Percentiles rank a stretch among this genome's conserved stretches.
Conservation (phyloP, 1,140 invertebrate genomes). For the Trichomalopsis sarcophagae region DNA sequence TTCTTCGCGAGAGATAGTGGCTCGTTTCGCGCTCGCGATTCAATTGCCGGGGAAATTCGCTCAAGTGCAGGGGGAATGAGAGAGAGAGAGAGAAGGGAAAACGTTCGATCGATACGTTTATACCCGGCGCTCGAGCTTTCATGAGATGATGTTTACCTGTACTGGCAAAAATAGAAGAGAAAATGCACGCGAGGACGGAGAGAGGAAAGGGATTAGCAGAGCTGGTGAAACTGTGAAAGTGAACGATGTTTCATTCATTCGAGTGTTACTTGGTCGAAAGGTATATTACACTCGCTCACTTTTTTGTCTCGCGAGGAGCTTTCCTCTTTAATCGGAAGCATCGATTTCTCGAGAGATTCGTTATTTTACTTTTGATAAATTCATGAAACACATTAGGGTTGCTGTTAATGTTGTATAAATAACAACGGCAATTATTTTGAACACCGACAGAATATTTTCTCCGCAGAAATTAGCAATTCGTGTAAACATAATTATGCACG, state of each 20-base stretch:
- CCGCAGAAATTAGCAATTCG: background rate
- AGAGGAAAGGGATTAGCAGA: background rate
- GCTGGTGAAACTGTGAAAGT: constrained; percentile 23
- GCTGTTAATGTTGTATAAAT: no score
- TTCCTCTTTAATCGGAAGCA: no score
- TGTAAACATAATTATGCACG: background rate
- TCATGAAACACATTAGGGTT: no score
- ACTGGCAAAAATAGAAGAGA: constrained; percentile 13
- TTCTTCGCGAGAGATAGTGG: background rate
- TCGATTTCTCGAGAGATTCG: no score
- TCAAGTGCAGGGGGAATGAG: background rate
- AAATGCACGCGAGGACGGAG: background rate
- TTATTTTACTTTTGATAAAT: no score
- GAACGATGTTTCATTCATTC: background rate
- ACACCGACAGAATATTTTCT: no score
- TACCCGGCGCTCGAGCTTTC: background rate
- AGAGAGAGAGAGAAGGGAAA: background rate
- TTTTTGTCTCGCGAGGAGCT: no score
- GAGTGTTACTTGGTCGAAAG: background rate
- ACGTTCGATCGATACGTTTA: background rate
- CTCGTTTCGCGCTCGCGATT: background rate
- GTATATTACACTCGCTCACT: background rate
- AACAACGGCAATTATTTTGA: no score
- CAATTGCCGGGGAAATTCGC: background rate
- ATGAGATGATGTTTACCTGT: background rate